phyloP scores from a whole-genome alignment of 2,797 vertebrate genomes.

The Glossophaga mutica region DNA sequence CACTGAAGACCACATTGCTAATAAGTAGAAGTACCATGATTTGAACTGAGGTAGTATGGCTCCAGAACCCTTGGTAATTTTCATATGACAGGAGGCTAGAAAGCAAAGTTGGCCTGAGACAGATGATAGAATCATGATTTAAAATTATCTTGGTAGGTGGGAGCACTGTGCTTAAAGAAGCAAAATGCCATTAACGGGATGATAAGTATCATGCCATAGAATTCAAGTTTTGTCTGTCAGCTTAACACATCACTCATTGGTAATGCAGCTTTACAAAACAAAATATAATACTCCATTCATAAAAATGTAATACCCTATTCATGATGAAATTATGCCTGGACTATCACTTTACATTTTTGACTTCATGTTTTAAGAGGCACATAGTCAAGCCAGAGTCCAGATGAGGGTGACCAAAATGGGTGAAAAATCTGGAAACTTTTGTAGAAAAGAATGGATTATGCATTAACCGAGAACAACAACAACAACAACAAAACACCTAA shows the following conservation, averaged over 20 bases:
- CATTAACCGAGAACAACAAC: background rate
- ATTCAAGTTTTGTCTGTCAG: background rate
- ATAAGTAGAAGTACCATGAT: background rate
- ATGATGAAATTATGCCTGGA: background rate
- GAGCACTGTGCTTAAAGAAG: background rate
- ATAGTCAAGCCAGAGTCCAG: background rate
- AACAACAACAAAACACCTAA: background rate
- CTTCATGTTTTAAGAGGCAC: conserved; percentile 18
- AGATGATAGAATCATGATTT: background rate
- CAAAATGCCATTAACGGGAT: background rate
- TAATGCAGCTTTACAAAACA: conserved; percentile 3
- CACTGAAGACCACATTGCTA: background rate
- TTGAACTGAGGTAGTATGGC: background rate
- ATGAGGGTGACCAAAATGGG: background rate
- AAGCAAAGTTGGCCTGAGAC: background rate
- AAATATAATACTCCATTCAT: background rate
- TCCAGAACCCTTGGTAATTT: background rate
- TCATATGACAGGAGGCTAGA: background rate
- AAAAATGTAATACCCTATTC: background rate
- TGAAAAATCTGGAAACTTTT: conserved; percentile 3
- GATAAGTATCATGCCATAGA: background rate
- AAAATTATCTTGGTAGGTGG: background rate
- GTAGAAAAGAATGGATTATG: background rate
- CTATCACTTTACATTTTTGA: background rate
- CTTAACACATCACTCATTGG: background rate